A percentile compares a stretch with the other conserved stretches of the same genome.
phyloP scores from a whole-genome alignment of 2,888 invertebrate genomes.

The Nymphalis c-album region DNA sequence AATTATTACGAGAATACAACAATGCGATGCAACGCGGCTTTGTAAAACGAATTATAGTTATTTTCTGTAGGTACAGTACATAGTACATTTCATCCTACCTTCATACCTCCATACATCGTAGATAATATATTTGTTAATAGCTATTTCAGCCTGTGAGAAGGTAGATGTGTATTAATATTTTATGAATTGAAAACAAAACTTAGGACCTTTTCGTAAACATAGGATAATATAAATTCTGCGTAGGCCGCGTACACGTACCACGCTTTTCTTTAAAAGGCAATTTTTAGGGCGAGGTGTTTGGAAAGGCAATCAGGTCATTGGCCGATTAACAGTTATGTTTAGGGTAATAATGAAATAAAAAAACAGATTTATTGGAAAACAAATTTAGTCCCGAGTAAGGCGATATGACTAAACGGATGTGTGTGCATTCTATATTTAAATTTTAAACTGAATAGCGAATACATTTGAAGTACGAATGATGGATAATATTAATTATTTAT shows the following conservation, averaged over 20 bases:
- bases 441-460: not conserved
- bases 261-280: constrained; percentile 41
- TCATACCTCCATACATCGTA: no score
- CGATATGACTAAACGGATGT: constrained; percentile 18
- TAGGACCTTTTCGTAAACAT: not conserved
- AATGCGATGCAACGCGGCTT: no score
- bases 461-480: no score
- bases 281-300: constrained; percentile 37
- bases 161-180: no score
- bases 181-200: no score
- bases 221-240: constrained; percentile 20
- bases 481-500: no score
- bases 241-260: constrained; percentile 35
- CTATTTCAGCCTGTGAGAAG: no score
- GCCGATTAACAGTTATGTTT: constrained; percentile 51
- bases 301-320: constrained; percentile 46
- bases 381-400: constrained; percentile 13
- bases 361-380: constrained; percentile 33
- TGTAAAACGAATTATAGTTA: no score
- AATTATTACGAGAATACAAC: no score
- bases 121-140: no score
- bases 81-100: no score
- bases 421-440: not conserved
- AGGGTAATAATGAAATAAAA: constrained; percentile 33
- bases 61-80: no score